Evolutionary conservation across 1,140 invertebrate genomes (phyloP).

Genomic region (Antheraea mylitta): DNA sequence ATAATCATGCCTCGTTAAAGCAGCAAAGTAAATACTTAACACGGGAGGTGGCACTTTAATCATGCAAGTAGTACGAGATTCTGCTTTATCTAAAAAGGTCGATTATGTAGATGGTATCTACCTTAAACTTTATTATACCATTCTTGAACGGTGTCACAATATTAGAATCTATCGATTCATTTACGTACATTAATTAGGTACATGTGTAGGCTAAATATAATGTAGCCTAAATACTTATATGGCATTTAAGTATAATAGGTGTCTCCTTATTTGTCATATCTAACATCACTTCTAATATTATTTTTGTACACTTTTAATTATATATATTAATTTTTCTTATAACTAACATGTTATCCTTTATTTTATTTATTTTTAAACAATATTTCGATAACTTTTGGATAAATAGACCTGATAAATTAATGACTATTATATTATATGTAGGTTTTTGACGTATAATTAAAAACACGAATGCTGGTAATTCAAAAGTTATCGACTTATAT

Average conservation of each 20-base stretch:
- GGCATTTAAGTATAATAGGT: neutral
- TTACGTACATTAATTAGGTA: neutral
- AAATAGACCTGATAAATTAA: neutral
- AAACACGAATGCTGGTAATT: neutral
- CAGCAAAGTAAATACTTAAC: neutral
- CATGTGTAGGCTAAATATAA: constrained; percentile 2
- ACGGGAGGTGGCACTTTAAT: neutral
- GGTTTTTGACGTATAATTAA: neutral
- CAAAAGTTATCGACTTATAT: neutral
- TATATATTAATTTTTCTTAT: neutral
- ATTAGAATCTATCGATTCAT: neutral
- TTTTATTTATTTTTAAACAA: neutral
- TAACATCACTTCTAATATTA: neutral
- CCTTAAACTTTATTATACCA: neutral
- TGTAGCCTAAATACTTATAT: neutral
- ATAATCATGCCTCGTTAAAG: neutral
- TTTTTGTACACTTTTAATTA: neutral
- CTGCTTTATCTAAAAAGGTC: neutral
- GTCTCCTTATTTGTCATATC: neutral
- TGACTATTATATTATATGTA: neutral
- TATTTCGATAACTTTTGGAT: neutral
- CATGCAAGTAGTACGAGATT: too few species aligned
- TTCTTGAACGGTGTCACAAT: neutral
- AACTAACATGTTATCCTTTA: too few species aligned
- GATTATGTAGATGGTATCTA: neutral